Percentiles rank a stretch among this genome's conserved stretches.
Conservation (phyloP, 2,888 invertebrate genomes). For the Erebia aethiops region DNA sequence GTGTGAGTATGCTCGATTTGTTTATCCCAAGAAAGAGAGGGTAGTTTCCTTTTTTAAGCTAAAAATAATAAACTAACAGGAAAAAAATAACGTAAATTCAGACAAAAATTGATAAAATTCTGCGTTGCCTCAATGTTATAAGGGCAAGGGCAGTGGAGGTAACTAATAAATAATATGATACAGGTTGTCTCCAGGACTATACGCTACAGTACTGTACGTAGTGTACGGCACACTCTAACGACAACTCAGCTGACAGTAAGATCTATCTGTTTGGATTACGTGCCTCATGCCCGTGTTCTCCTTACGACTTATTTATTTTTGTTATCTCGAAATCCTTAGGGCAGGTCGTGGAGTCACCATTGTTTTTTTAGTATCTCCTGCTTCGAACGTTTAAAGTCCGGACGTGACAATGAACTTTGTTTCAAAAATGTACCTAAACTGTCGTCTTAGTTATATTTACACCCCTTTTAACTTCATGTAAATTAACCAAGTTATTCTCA, state of each 20-base stretch:
- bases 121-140: too few species aligned
- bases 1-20: too few species aligned
- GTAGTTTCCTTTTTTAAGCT: too few species aligned
- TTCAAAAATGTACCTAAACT: not conserved
- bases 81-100: too few species aligned
- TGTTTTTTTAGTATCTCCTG: conserved; percentile 42
- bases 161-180: too few species aligned
- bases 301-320: conserved; percentile 52
- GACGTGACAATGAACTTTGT: conserved; percentile 43
- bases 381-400: conserved; percentile 28
- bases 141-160: too few species aligned
- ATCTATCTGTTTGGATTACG: conserved; percentile 73
- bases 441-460: not conserved
- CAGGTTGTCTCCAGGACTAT: conserved; percentile 10
- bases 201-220: conserved; percentile 37
- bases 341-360: conserved; percentile 49
- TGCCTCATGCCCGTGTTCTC: conserved; percentile 59
- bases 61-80: too few species aligned
- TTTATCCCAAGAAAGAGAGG: too few species aligned
- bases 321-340: conserved; percentile 55
- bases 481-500: too few species aligned
- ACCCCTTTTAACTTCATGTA: not conserved
- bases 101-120: too few species aligned
- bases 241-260: conserved; percentile 59
- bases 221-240: conserved; percentile 45